Base-by-base conservation (phyloP, 2,888 invertebrate species). In the Chrysodeixis includens region DNA sequence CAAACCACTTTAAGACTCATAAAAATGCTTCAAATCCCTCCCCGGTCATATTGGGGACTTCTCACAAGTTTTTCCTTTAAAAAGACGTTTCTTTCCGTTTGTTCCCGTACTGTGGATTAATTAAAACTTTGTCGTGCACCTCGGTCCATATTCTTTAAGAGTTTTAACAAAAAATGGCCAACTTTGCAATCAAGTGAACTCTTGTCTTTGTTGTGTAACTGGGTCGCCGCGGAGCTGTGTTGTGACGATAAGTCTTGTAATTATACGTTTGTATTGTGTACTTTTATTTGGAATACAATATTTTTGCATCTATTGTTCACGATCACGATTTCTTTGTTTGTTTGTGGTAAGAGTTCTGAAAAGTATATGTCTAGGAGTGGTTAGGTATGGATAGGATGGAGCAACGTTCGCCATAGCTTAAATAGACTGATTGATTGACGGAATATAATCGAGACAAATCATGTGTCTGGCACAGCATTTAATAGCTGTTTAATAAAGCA, bases 51-150 rank as follows among this genome's bases (percentile, higher is more conserved):
- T 58, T 32, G 52, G 52, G 26, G 52, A 35, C 53, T 12, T 5
- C 56, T 3, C 56, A 32, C 40, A 55, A 49, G 20, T 66, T 26
- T 71, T 32, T 52, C 51, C 20, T 56, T 62, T 58, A 1, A 35
- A 74, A 76, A 66, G 49, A 60, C 56, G 52, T 52, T 62, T 54
- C 62, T 40, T 62, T 66, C 53, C 12, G 30, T 46, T 62, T 54
- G 60, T 40, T 62, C 64, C 53, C 12, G 30, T 22, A 52, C 55
- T 30, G 20, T 53, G 14, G 26, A 61, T 58, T 74, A 77, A 78
- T 79, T 77, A 77, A 79, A 78, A 74, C 66, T 71, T 67, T 16
- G 51, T 18, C 68, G 51, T 66, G 61, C 60, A 56, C 54, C 52
- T 46, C 56, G n/a, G 51, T 40, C 40, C 61, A 56, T 73, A 59